Percentiles rank a stretch among this genome's conserved stretches.
phyloP scores from a whole-genome alignment of 92 coral and sea anemone genomes.

The Phenganax marumi region DNA sequence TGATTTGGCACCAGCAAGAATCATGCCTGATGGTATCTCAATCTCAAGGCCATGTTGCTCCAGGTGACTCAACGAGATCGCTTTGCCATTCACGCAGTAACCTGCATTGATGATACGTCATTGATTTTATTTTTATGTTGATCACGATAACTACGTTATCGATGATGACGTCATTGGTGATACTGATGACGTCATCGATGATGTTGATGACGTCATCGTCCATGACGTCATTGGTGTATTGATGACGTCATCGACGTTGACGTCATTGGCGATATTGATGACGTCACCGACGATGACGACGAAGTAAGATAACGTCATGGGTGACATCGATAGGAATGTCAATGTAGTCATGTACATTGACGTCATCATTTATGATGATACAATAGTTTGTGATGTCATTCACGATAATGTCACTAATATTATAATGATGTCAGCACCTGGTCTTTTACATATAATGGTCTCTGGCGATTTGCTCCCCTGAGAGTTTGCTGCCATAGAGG shows the following conservation, averaged over 20 bases:
- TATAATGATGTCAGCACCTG: not conserved
- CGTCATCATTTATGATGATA: not conserved
- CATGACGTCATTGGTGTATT: not conserved
- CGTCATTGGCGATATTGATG: not conserved
- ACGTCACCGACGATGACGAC: not conserved
- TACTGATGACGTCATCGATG: not conserved
- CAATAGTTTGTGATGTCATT: not conserved
- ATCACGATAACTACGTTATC: not conserved
- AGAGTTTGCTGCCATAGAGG: slow-evolving; percentile 34
- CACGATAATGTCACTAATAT: not conserved
- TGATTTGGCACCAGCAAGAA: slow-evolving; percentile 93
- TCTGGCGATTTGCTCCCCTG: not conserved
- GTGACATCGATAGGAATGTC: not conserved
- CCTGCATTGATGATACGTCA: slow-evolving; percentile 50
- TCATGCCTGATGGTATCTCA: slow-evolving; percentile 73
- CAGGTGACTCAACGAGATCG: slow-evolving; percentile 69
- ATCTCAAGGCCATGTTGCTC: slow-evolving; percentile 55
- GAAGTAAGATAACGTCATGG: not conserved
- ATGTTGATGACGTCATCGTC: not conserved
- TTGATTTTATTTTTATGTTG: not conserved
- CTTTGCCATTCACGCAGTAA: slow-evolving; percentile 84
- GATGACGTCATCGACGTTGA: not conserved
- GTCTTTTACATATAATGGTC: slow-evolving; percentile 1
- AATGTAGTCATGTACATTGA: not conserved
- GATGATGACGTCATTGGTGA: not conserved